Conservation (phyloP, 2,888 invertebrate genomes). For the Nudaria mundana region DNA sequence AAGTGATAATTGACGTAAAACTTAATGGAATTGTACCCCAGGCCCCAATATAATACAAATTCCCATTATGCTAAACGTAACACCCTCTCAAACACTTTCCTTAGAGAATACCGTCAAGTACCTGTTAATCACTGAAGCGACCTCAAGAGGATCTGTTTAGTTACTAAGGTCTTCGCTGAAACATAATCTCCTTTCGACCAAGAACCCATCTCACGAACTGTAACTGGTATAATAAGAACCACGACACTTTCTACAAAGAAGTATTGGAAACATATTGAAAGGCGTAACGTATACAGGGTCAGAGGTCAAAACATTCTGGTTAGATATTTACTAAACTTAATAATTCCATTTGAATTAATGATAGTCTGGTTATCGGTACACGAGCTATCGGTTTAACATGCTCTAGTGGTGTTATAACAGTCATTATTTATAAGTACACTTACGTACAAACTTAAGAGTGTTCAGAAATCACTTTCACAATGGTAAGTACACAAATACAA, state of each 20-base stretch:
- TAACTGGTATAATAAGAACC: slow-evolving; percentile 28
- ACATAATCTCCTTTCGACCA: slow-evolving; percentile 37
- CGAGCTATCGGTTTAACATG: slow-evolving; percentile 26
- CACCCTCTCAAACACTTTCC: slow-evolving; percentile 38
- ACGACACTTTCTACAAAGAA: slow-evolving; percentile 4
- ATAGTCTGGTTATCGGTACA: too few relatives aligned
- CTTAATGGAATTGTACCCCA: too few relatives aligned
- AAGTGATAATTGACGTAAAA: too few relatives aligned
- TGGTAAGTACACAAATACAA: too few relatives aligned
- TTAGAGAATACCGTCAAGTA: slow-evolving; percentile 33
- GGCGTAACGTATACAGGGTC: slow-evolving; percentile 8
- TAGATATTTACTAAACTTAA: slow-evolving; percentile 28
- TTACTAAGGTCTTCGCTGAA: slow-evolving; percentile 30
- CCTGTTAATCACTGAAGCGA: slow-evolving; percentile 53
- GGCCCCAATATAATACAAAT: too few relatives aligned
- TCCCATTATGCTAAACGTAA: slow-evolving; percentile 47
- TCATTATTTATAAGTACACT: too few relatives aligned
- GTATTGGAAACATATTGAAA: slow-evolving; percentile 15
- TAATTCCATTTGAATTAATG: slow-evolving; percentile 50
- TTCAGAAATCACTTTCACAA: too few relatives aligned
- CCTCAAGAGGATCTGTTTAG: slow-evolving; percentile 42
- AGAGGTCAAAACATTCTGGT: slow-evolving; percentile 30
- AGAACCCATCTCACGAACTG: slow-evolving; percentile 36
- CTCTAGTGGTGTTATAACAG: too few relatives aligned
- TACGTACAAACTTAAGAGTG: too few relatives aligned